Conservation (phyloP, 2,888 invertebrate species). For the Oxycera nigricornis region DNA sequence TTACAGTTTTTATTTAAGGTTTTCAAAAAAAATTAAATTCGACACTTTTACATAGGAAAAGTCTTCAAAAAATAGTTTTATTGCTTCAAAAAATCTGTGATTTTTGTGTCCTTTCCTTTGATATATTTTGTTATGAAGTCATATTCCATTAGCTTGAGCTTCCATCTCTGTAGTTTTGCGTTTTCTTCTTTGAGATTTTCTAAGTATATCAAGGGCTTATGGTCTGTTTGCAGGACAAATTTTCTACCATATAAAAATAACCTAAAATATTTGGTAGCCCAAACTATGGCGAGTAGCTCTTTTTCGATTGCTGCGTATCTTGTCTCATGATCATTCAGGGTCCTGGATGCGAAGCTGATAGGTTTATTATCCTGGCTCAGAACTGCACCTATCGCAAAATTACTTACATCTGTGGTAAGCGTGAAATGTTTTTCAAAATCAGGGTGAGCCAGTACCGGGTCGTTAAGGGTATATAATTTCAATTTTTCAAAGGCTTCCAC, state of each 20-base stretch:
- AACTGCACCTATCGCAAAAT: conserved; percentile 42
- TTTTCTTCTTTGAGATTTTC: conserved; percentile 27
- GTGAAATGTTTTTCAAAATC: not conserved
- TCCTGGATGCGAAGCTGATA: not conserved
- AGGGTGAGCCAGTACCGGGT: not conserved
- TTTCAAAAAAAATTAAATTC: no score
- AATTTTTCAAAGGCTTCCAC: not conserved
- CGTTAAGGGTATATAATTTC: conserved; percentile 9
- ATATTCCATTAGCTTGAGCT: conserved; percentile 49
- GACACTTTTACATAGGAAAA: no score
- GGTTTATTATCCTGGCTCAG: conserved; percentile 50
- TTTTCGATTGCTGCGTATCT: not conserved
- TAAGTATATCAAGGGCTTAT: conserved; percentile 55
- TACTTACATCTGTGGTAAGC: not conserved
- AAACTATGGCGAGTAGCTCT: conserved; percentile 37
- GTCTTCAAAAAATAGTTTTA: no score
- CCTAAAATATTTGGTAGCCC: conserved; percentile 54
- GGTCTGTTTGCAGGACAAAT: conserved; percentile 58
- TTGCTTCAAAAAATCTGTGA: no score
- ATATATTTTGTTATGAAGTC: conserved; percentile 50
- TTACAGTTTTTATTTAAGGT: no score
- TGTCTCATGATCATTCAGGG: not conserved
- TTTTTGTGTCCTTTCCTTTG: conserved; percentile 48
- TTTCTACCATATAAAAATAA: conserved; percentile 54
- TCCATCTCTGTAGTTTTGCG: conserved; percentile 35